These are phyloP conservation scores for Papio anubis DNA, from an alignment of 2,113 vertebrate species.

Conservation along the genomic window DNA sequence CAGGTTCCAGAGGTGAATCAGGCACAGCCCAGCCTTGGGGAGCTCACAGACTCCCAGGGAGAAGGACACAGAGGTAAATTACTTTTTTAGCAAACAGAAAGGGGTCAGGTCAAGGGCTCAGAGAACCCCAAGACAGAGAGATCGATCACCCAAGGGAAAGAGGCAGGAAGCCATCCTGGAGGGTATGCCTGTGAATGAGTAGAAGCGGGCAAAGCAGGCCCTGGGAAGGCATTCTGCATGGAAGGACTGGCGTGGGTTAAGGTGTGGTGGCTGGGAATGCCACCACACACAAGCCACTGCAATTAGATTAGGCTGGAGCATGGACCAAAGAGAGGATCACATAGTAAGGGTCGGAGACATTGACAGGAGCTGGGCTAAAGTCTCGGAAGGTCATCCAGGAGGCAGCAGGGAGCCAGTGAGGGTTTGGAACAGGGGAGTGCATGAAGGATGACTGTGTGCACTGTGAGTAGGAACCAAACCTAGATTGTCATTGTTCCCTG, in stretches of 20 bases:
- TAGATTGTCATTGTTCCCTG: background rate
- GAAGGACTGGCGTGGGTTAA: fast-evolving
- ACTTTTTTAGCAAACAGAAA: background rate
- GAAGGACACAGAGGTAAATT: fast-evolving
- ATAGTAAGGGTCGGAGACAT: fast-evolving
- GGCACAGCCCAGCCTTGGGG: background rate
- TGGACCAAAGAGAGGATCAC: background rate
- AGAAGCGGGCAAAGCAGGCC: background rate
- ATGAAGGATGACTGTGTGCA: fast-evolving
- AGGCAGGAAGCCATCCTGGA: background rate
- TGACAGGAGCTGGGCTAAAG: too few relatives aligned
- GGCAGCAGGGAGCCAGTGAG: background rate
- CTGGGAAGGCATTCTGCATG: fast-evolving
- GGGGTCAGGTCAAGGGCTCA: background rate
- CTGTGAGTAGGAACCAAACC: background rate
- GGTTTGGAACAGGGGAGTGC: background rate
- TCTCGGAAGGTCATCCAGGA: background rate
- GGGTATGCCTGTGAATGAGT: background rate
- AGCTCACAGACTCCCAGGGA: background rate
- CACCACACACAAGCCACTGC: fast-evolving
- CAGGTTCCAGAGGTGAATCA: background rate
- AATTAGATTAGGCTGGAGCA: fast-evolving
- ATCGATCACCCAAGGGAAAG: background rate
- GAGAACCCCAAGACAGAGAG: background rate
- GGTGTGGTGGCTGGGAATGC: fast-evolving